A percentile compares a stretch with the other conserved stretches of the same genome.
Conservation (phyloP, 2,797 vertebrate genomes). For the Anguilla pacifica region DNA sequence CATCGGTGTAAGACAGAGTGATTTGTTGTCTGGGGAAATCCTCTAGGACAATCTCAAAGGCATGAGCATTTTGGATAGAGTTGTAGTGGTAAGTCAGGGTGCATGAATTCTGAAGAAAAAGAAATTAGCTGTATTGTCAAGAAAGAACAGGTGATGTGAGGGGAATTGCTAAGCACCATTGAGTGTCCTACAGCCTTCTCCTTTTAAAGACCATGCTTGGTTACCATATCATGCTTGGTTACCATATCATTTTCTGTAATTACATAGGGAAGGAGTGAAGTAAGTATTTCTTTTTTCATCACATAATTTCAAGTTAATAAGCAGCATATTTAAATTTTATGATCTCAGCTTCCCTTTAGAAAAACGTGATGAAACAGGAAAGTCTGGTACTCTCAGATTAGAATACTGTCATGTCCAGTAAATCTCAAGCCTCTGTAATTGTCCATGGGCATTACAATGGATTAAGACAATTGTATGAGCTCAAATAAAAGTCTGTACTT, state of each 20-base stretch:
- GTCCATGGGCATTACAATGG: background rate
- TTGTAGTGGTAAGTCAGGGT: constrained; percentile 39
- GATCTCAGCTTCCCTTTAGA: background rate
- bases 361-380: background rate
- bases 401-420: no score
- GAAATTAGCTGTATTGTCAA: background rate
- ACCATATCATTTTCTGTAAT: background rate
- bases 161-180: background rate
- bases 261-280: background rate
- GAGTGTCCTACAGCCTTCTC: background rate
- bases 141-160: background rate
- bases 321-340: background rate
- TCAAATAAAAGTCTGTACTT: background rate
- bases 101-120: constrained; percentile 50
- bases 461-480: background rate
- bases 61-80: constrained; percentile 2
- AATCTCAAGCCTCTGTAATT: background rate
- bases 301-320: background rate
- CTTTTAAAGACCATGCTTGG: background rate
- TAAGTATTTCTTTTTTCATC: background rate
- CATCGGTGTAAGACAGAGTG: constrained; percentile 51
- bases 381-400: background rate
- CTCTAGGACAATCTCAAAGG: constrained; percentile 62
- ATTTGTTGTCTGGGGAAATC: constrained; percentile 53
- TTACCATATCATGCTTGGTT: background rate